These are phyloP conservation scores for Zoanthus sansibaricus DNA, from an alignment of 92 coral and sea anemone genomes.

Conservation along the genomic window DNA sequence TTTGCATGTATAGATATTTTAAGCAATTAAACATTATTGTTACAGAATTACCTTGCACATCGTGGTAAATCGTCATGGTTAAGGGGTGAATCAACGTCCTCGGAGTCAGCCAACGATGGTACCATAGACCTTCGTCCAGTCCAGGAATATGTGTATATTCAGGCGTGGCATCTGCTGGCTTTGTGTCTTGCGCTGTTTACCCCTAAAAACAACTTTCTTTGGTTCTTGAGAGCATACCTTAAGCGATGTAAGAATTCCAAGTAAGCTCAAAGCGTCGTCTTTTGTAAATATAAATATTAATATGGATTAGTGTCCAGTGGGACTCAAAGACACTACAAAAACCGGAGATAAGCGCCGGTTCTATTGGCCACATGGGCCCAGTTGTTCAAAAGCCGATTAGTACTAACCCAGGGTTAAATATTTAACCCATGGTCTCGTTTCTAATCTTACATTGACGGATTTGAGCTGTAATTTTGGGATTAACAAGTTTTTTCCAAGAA, in stretches of 20 bases:
- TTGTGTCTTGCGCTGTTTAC: slow-evolving; percentile 88
- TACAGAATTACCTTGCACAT: slow-evolving; percentile 70
- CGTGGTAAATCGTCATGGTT: slow-evolving; percentile 91
- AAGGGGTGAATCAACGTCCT: slow-evolving; percentile 56
- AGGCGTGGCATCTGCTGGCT: slow-evolving; percentile 94
- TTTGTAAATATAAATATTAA: background rate
- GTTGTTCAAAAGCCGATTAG: too few relatives aligned
- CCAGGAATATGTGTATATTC: slow-evolving; percentile 88
- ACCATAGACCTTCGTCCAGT: slow-evolving; percentile 97
- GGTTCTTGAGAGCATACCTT: slow-evolving; percentile 83
- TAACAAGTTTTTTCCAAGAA: too few relatives aligned
- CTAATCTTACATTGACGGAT: too few relatives aligned
- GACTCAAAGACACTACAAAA: too few relatives aligned
- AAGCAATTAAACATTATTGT: background rate
- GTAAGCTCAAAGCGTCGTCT: slow-evolving; percentile 50
- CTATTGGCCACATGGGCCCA: too few relatives aligned
- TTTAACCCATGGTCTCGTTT: too few relatives aligned
- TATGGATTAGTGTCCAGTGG: too few relatives aligned
- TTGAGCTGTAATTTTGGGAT: too few relatives aligned
- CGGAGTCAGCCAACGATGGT: slow-evolving; percentile 66
- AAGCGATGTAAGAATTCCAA: slow-evolving; percentile 70
- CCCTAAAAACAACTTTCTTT: slow-evolving; percentile 89
- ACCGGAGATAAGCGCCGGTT: too few relatives aligned
- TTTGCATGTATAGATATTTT: too few relatives aligned
- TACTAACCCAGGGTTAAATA: too few relatives aligned